These are phyloP conservation scores for Drosophila tropicalis DNA, from an alignment of 1,140 invertebrate species.

Conservation along the genomic window DNA sequence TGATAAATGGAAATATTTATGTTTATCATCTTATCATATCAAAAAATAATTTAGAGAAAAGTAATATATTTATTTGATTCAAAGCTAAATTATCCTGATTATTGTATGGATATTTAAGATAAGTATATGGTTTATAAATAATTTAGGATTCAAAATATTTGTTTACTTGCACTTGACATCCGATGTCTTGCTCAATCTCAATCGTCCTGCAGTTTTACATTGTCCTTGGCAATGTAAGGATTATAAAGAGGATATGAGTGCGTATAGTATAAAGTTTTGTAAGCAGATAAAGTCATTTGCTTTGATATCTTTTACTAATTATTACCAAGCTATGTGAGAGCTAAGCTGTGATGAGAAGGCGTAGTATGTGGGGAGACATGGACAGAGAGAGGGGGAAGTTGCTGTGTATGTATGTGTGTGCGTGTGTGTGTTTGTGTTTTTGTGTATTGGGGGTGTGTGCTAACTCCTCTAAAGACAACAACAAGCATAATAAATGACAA, in stretches of 20 bases:
- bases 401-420: neutral
- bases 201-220: conserved; percentile 31
- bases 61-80: no score
- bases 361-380: neutral
- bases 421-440: neutral
- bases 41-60: no score
- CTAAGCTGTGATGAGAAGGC: conserved; percentile 47
- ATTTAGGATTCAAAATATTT: no score
- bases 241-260: conserved; percentile 20
- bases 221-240: conserved; percentile 55
- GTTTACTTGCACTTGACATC: no score
- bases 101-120: no score
- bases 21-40: no score
- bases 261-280: conserved; percentile 45
- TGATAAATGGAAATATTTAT: no score
- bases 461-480: conserved; percentile 32
- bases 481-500: conserved; percentile 76
- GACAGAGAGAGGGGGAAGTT: neutral
- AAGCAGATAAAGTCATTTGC: conserved; percentile 80
- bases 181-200: neutral
- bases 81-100: no score
- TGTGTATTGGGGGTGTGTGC: neutral
- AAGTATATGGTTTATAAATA: no score
- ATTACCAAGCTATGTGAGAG: conserved; percentile 64
- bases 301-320: conserved; percentile 80